These are phyloP conservation scores for Rhagoletis pomonella DNA, from an alignment of 1,140 invertebrate genomes.

Conservation along the genomic window DNA sequence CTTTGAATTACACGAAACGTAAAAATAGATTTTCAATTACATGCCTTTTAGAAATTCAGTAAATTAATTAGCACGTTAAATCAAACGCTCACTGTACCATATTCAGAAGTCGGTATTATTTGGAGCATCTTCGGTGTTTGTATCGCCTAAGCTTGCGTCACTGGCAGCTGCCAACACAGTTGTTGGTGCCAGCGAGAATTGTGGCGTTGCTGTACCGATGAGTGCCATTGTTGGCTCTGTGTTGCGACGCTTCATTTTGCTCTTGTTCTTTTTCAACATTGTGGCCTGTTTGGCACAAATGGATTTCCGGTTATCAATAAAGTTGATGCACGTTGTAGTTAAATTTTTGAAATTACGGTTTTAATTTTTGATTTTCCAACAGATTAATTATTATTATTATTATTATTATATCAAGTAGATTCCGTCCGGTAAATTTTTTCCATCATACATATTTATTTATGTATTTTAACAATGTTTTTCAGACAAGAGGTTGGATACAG, in stretches of 20 bases:
- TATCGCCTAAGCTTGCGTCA: constrained; percentile 72
- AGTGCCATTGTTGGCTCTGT: constrained; percentile 92
- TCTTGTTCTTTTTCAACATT: constrained; percentile 93
- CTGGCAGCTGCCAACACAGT: constrained; percentile 62
- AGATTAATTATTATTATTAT: not conserved
- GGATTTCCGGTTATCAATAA: not conserved
- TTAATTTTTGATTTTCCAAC: not conserved
- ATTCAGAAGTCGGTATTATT: constrained; percentile 77
- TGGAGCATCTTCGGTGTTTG: constrained; percentile 72
- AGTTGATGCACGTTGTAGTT: not conserved
- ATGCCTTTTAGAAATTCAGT: not conserved
- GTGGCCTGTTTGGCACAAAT: constrained; percentile 80
- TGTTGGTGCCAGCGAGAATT: constrained; percentile 76
- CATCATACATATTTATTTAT: not conserved
- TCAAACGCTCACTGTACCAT: constrained; percentile 81
- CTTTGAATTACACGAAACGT: not conserved
- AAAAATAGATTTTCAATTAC: not conserved
- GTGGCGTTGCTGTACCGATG: constrained; percentile 76
- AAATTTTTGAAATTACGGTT: too few relatives aligned
- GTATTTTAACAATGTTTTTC: not conserved
- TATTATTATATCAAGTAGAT: not conserved
- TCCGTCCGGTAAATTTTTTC: constrained; percentile 30
- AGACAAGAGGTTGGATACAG: not conserved
- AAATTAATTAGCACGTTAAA: constrained; percentile 75
- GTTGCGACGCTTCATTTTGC: constrained; percentile 95